phyloP scores from a whole-genome alignment of 2,113 vertebrate genomes.

The Amblyornis subalaris region DNA sequence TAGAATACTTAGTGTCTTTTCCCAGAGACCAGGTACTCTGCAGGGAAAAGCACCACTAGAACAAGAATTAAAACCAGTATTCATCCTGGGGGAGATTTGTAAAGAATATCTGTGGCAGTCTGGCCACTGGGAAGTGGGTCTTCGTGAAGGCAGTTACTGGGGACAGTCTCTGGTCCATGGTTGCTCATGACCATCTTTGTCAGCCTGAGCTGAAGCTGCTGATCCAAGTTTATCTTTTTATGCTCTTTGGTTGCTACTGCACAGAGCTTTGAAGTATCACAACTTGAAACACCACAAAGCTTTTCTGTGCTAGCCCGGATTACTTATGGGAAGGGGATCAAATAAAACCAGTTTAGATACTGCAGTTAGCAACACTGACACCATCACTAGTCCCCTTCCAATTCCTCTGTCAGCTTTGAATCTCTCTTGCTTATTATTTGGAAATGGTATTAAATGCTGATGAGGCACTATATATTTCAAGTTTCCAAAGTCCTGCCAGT shows the following conservation, averaged over 20 bases:
- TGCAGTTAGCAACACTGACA: neutral
- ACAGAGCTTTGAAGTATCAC: slow-evolving; percentile 11
- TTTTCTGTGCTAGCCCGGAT: neutral
- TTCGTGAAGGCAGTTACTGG: neutral
- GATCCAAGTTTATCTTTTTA: neutral
- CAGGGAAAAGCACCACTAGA: neutral
- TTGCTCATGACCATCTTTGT: neutral
- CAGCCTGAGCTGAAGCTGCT: neutral
- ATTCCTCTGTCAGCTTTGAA: neutral
- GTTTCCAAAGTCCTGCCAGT: neutral
- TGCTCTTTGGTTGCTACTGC: neutral
- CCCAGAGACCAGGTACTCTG: neutral
- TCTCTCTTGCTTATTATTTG: neutral
- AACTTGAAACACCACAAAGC: neutral
- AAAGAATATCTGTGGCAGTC: neutral
- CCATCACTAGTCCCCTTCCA: neutral
- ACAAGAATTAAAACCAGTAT: neutral
- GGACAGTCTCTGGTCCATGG: accelerated
- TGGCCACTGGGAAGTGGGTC: neutral
- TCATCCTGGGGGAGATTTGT: neutral
- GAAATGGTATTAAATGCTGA: neutral
- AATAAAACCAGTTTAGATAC: neutral
- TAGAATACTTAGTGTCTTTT: neutral
- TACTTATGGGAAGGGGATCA: slow-evolving; percentile 11
- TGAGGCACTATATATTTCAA: neutral